Evolutionary conservation across 2,797 vertebrate species (phyloP), one percentile per base, ranked within the genome.

Genomic region (Prunella strophiata): DNA sequence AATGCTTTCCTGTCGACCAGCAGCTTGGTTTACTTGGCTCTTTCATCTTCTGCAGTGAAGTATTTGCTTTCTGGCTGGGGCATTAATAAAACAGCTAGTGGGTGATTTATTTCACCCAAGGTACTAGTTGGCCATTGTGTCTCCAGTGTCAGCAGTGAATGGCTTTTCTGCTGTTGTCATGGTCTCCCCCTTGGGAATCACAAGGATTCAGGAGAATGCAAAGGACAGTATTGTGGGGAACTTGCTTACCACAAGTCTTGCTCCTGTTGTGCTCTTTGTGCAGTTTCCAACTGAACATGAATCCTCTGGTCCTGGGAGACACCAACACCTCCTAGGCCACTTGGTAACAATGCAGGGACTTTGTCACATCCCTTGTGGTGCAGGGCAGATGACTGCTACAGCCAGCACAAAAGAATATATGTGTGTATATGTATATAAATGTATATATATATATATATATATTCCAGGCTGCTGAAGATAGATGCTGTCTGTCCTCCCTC

Each of bases 161-260:
- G 90, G 84, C 86, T 84, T 93, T 94, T 94, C 87, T 95, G 77
- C 84, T 94, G 95, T 95, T 95, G 96, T 96, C 96, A 95, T 96
- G 93, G 95, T 92, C 94, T 94, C 92, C 45, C 14, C 38, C 40
- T 82, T 77, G 85, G 74, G 63, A 96, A 96, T 96, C 71, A 23
- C 71, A 93, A 77, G 74, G 93, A 95, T 96, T 93, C 67, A 51
- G 88, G 88, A 84, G 89, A 62, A 68, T 48, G 91, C 40, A 57
- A 88, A 76, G 84, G 85, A 54, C 57, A 65, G 61, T 70, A 11
- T 76, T 11, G 1, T 32, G 68, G 45, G 83, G 86, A 94, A 79
- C 88, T 96, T 88, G 83, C 80, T 91, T 30, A 79, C 84, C 80
- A 63, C 40, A 48, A 3, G 25, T 78, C 74, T 89, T 91, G 83